Evolutionary conservation across 1,140 invertebrate genomes (phyloP).

Genomic region (Harlomillsia oculata): DNA sequence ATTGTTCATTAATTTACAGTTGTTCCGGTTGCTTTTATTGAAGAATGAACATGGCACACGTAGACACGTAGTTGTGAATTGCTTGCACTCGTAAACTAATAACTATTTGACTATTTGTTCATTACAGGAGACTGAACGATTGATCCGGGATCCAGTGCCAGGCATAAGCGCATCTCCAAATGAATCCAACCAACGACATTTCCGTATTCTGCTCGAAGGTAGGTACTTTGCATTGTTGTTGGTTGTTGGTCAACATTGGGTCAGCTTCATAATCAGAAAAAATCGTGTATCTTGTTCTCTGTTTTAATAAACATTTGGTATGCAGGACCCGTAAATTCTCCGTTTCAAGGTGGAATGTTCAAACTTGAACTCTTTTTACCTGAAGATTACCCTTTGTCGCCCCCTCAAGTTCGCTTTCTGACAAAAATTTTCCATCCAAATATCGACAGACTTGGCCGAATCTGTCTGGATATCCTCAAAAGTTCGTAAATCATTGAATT

Average conservation of each 20-base stretch:
- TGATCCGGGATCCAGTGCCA: constrained; percentile 95
- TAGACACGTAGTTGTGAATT: too few species aligned
- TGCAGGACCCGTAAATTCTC: constrained; percentile 51
- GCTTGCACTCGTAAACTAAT: too few species aligned
- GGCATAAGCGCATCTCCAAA: constrained; percentile 92
- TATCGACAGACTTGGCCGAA: constrained; percentile 68
- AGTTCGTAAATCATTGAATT: constrained; percentile 50
- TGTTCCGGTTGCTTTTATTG: too few species aligned
- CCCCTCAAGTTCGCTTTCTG: constrained; percentile 68
- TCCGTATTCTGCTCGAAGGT: constrained; percentile 85
- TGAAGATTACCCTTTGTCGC: constrained; percentile 72
- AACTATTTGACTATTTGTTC: too few species aligned
- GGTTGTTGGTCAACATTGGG: background rate
- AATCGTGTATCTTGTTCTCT: background rate
- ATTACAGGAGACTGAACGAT: constrained; percentile 86
- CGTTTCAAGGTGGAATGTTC: constrained; percentile 66
- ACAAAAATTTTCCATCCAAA: constrained; percentile 76
- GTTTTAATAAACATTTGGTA: background rate
- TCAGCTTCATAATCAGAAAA: background rate
- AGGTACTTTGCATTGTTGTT: constrained; percentile 19
- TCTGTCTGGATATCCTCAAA: constrained; percentile 72
- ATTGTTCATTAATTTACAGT: too few species aligned
- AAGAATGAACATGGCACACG: too few species aligned
- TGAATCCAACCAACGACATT: constrained; percentile 91
- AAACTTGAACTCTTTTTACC: constrained; percentile 70